These are phyloP conservation scores for Psophia crepitans DNA, from an alignment of 2,113 vertebrate genomes.

Conservation along the genomic window DNA sequence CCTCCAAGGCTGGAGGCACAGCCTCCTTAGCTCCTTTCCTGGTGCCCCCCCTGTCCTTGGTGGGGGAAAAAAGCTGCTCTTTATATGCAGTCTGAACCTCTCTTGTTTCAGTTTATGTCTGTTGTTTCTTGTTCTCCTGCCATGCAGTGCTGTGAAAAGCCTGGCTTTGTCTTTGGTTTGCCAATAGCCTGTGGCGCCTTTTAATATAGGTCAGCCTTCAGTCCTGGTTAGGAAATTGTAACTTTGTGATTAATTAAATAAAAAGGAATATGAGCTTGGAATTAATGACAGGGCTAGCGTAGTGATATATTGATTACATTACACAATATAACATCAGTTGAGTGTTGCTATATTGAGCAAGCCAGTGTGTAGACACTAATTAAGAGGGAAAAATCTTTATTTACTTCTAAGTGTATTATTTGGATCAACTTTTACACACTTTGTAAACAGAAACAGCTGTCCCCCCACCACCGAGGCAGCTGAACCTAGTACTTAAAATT, in stretches of 20 bases:
- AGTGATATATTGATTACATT: slow-evolving; percentile 21
- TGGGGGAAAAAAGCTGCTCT: background rate
- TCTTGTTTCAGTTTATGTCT: background rate
- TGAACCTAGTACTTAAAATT: background rate
- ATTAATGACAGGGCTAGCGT: background rate
- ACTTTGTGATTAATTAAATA: slow-evolving; percentile 45
- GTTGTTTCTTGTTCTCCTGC: background rate
- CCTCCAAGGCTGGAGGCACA: background rate
- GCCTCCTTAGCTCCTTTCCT: background rate
- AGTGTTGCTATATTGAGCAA: background rate
- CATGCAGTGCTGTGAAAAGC: background rate
- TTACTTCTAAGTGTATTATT: background rate
- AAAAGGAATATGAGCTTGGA: background rate
- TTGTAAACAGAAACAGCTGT: background rate
- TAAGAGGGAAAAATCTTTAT: slow-evolving; percentile 29
- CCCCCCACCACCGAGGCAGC: rapidly evolving
- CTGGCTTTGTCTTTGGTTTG: background rate
- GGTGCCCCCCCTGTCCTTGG: background rate
- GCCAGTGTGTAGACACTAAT: background rate
- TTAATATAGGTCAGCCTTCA: slow-evolving; percentile 29
- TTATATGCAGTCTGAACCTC: background rate
- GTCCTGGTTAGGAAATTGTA: background rate
- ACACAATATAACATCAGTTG: background rate
- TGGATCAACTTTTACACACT: background rate
- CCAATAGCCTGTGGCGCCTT: background rate